These are phyloP conservation scores for Drosophila punjabiensis DNA, from an alignment of 1,140 invertebrate genomes.

Conservation along the genomic window DNA sequence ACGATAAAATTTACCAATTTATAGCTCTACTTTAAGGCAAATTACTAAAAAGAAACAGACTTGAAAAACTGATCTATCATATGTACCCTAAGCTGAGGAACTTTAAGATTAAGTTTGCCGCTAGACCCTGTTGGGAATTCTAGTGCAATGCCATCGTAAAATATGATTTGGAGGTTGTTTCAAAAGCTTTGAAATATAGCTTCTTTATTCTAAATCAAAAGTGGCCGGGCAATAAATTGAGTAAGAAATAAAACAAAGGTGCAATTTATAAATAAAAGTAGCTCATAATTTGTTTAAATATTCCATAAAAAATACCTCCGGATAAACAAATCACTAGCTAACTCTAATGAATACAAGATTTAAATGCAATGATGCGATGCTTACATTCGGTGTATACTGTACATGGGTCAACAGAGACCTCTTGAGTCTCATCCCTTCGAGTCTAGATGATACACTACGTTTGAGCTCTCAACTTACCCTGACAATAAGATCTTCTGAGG, in stretches of 20 bases:
- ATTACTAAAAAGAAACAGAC: not conserved
- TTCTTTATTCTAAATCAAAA: not conserved
- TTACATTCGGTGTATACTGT: not conserved
- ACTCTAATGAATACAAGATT: too few species aligned
- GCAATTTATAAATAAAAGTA: too few species aligned
- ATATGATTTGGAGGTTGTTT: not conserved
- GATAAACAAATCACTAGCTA: not conserved
- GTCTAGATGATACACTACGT: not conserved
- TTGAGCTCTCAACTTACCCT: constrained; percentile 27
- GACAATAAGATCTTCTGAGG: constrained; percentile 1
- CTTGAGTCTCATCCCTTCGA: not conserved
- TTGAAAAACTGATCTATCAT: too few species aligned
- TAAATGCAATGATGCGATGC: too few species aligned
- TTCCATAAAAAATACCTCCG: not conserved
- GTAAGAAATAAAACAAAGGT: too few species aligned
- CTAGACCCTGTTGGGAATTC: too few species aligned
- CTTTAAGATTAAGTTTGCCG: too few species aligned
- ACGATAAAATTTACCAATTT: not conserved
- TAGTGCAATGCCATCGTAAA: too few species aligned
- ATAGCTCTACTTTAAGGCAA: not conserved
- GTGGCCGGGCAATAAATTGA: too few species aligned
- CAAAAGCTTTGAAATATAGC: not conserved
- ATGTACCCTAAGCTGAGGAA: too few species aligned
- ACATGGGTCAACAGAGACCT: not conserved
- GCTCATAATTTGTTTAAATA: too few species aligned